These are phyloP conservation scores for Lacerta agilis DNA, from an alignment of 2,797 vertebrate genomes.

Conservation along the genomic window DNA sequence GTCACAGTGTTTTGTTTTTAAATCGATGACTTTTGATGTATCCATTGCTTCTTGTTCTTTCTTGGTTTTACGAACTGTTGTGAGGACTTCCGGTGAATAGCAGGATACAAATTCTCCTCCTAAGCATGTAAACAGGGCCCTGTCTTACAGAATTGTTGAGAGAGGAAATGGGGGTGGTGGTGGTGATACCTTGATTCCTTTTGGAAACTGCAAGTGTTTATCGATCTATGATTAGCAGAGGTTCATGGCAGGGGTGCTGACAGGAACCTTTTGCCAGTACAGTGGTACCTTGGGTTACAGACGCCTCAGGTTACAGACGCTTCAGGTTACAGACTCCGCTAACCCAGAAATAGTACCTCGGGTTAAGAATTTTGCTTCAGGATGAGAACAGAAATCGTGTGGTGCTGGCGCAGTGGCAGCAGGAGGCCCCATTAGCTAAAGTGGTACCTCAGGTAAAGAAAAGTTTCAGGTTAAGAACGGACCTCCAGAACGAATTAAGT, in stretches of 20 bases:
- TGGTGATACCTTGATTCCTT: neutral
- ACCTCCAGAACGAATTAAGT: too few species aligned
- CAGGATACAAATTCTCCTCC: neutral
- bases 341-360: too few species aligned
- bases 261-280: neutral
- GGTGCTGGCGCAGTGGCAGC: too few species aligned
- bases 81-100: neutral
- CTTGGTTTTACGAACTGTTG: too few species aligned
- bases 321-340: too few species aligned
- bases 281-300: too few species aligned
- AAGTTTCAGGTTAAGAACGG: too few species aligned
- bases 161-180: neutral
- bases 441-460: too few species aligned
- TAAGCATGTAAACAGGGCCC: neutral
- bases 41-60: neutral
- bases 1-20: neutral
- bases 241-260: neutral
- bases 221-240: neutral
- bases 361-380: too few species aligned
- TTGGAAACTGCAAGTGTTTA: neutral
- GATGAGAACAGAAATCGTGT: too few species aligned
- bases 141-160: neutral
- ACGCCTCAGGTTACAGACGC: too few species aligned
- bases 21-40: neutral
- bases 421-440: too few species aligned